Conservation (phyloP, 1,140 invertebrate genomes). For the Pseudoatta argentina region DNA sequence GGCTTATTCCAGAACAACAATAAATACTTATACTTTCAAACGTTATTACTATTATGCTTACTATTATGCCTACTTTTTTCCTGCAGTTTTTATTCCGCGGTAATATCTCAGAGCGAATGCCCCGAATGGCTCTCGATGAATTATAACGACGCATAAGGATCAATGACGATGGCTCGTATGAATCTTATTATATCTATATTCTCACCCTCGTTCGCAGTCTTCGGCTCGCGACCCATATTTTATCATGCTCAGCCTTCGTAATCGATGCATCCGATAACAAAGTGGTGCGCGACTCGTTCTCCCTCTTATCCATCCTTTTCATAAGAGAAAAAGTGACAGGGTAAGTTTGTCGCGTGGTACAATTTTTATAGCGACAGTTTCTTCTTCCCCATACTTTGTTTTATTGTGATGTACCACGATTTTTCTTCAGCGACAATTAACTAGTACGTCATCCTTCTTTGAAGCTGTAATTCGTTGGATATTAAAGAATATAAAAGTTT, state of each 20-base stretch:
- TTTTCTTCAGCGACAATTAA: constrained; percentile 2
- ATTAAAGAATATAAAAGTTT: background rate
- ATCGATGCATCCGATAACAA: constrained; percentile 35
- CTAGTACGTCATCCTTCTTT: background rate
- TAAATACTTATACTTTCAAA: background rate
- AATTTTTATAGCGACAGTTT: constrained; percentile 2
- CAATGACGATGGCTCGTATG: constrained; percentile 46
- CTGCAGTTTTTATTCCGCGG: constrained; percentile 2
- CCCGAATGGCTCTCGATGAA: constrained; percentile 26
- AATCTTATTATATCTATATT: constrained; percentile 37
- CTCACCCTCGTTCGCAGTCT: constrained; percentile 24
- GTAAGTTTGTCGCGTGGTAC: background rate
- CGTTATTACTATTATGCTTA: background rate
- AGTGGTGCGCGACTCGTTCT: constrained; percentile 10
- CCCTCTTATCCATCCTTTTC: background rate
- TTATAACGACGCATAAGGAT: constrained; percentile 46
- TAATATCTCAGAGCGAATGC: constrained; percentile 21
- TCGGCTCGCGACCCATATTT: constrained; percentile 39
- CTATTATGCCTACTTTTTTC: background rate
- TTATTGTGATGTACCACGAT: background rate
- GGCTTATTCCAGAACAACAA: background rate
- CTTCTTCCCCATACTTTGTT: background rate
- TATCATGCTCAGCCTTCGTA: constrained; percentile 32
- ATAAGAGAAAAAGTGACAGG: background rate
- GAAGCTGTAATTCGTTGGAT: background rate